Percentiles rank a stretch among this genome's conserved stretches.
Evolutionary conservation across 2,113 vertebrate species (phyloP).

Genomic region (Ursus arctos): DNA sequence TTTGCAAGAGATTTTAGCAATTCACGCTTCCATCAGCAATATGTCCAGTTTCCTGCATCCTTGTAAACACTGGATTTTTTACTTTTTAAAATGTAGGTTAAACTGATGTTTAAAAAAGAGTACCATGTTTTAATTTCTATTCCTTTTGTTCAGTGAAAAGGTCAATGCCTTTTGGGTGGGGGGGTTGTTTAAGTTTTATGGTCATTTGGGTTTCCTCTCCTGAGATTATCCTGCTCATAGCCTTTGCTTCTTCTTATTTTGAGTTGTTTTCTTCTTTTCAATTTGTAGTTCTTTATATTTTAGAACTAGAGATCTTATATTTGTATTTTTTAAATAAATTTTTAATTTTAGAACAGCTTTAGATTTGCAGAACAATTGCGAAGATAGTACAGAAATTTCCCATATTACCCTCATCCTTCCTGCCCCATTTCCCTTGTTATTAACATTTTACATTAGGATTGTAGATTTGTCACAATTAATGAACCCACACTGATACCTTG

Average conservation of each 20-base stretch:
- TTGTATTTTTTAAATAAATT: slow-evolving; percentile 45
- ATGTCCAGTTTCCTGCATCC: background rate
- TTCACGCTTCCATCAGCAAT: background rate
- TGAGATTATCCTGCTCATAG: slow-evolving; percentile 4
- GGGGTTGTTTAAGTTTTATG: slow-evolving; percentile 43
- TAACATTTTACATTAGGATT: background rate
- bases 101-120: background rate
- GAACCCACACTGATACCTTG: background rate
- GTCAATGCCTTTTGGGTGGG: background rate
- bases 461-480: background rate
- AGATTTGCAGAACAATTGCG: background rate
- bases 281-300: slow-evolving; percentile 57
- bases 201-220: slow-evolving; percentile 23
- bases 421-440: background rate
- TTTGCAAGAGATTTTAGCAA: background rate
- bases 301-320: slow-evolving; percentile 40
- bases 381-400: background rate
- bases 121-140: slow-evolving; percentile 50
- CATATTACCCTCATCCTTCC: background rate
- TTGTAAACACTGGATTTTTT: slow-evolving; percentile 40
- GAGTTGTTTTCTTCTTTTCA: slow-evolving; percentile 59
- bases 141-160: slow-evolving; percentile 37
- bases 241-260: slow-evolving; percentile 56
- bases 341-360: slow-evolving; percentile 60
- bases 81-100: background rate